A percentile compares a stretch with the other conserved stretches of the same genome.
phyloP scores from a whole-genome alignment of 30 jellyfish, hydroid and myxozoan species.

The Clytia hemisphaerica region DNA sequence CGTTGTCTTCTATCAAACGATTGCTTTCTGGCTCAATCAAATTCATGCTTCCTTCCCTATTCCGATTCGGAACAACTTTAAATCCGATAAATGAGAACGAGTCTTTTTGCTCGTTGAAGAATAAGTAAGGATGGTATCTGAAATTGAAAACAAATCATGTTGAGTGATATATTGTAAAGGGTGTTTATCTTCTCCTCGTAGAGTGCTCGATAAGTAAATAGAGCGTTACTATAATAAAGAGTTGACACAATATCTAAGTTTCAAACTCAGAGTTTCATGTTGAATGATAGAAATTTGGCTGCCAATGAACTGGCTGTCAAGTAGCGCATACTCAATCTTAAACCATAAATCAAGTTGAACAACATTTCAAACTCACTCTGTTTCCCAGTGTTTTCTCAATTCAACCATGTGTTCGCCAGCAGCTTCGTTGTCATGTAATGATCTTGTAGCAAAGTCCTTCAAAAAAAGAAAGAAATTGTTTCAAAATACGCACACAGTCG shows the following conservation, averaged over 20 bases:
- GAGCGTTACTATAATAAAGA: too few relatives aligned
- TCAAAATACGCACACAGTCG: too few relatives aligned
- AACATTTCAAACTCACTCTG: constrained; percentile 4
- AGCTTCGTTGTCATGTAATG: background rate
- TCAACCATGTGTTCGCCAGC: constrained; percentile 5
- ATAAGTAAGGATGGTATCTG: constrained; percentile 62
- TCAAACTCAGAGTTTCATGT: too few relatives aligned
- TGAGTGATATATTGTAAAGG: background rate
- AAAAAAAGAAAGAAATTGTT: background rate
- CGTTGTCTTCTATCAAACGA: constrained; percentile 4
- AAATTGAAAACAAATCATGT: background rate
- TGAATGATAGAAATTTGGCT: too few relatives aligned
- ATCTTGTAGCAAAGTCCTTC: constrained; percentile 57
- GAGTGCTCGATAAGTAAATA: too few relatives aligned
- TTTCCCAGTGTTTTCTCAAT: constrained; percentile 49
- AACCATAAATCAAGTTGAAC: too few relatives aligned
- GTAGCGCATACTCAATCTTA: too few relatives aligned
- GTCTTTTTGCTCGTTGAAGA: constrained; percentile 47
- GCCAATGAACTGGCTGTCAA: too few relatives aligned
- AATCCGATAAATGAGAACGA: constrained; percentile 53
- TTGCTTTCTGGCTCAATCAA: constrained; percentile 37
- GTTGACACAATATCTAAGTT: too few relatives aligned
- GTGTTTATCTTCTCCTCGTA: too few relatives aligned
- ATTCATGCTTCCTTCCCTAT: too few relatives aligned
- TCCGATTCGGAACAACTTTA: constrained; percentile 30